phyloP scores from a whole-genome alignment of 2,113 vertebrate species.

The Ahaetulla prasina region DNA sequence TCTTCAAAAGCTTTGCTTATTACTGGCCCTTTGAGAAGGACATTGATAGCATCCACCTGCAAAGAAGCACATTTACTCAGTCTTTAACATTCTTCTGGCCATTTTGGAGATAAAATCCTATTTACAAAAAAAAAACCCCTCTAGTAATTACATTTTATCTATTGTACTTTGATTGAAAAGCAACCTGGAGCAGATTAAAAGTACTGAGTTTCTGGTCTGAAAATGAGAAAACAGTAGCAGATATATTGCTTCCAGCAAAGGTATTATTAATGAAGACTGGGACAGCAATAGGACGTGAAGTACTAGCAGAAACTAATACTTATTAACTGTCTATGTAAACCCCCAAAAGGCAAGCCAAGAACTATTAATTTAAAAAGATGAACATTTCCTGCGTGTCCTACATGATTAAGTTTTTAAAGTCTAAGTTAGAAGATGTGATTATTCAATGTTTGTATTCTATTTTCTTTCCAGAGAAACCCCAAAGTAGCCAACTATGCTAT shows the following conservation, averaged over 20 bases:
- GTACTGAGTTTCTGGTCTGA: background rate
- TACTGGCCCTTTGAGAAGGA: constrained; percentile 86
- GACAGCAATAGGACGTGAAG: background rate
- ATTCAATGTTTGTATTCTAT: background rate
- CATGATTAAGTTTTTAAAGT: background rate
- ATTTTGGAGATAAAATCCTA: background rate
- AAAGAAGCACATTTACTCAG: background rate
- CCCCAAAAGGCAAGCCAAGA: background rate
- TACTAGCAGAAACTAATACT: background rate
- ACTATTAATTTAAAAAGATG: background rate
- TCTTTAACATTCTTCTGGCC: constrained; percentile 8
- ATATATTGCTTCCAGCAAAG: background rate
- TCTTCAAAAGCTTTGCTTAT: constrained; percentile 94
- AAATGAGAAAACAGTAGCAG: background rate
- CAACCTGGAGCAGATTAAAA: background rate
- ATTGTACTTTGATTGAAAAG: background rate
- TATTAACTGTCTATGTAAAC: background rate
- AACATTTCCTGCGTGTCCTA: background rate
- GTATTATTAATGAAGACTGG: background rate
- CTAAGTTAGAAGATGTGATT: background rate
- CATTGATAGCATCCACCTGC: constrained; percentile 92
- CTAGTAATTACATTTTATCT: background rate
- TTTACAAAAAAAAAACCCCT: background rate
- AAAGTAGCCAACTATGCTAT: background rate
- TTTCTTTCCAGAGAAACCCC: background rate